phyloP scores from a whole-genome alignment of 2,113 vertebrate genomes.

The Bagarius yarrelli region DNA sequence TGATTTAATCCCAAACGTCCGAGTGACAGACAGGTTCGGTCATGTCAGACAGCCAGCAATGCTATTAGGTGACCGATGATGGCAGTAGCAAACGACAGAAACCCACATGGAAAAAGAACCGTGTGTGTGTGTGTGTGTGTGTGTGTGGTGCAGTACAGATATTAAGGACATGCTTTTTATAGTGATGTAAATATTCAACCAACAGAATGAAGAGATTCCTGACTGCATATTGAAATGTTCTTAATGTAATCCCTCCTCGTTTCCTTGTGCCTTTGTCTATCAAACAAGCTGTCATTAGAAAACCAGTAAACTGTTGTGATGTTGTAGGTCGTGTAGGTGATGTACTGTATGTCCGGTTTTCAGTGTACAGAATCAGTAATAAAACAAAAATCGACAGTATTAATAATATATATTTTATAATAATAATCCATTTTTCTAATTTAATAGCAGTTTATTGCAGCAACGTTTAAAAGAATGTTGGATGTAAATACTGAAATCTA shows the following conservation, averaged over 20 bases:
- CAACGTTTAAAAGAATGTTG: not conserved
- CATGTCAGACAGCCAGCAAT: not conserved
- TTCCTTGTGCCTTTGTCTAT: not conserved
- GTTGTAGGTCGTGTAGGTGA: too few species aligned
- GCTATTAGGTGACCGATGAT: not conserved
- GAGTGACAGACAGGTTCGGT: not conserved
- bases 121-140: not conserved
- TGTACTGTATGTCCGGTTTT: too few species aligned
- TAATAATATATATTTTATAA: too few species aligned
- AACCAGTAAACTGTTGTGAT: not conserved
- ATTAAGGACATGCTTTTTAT: not conserved
- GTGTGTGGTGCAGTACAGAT: not conserved
- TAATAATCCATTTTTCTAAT: too few species aligned
- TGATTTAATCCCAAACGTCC: not conserved
- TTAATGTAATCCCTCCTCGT: not conserved
- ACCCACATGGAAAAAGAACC: not conserved
- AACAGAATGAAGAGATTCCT: not conserved
- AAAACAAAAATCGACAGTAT: too few species aligned
- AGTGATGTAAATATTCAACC: not conserved
- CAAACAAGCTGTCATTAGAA: not conserved
- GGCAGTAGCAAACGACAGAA: not conserved
- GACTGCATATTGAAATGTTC: not conserved
- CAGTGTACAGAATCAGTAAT: not conserved
- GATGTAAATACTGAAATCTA: conserved; percentile 4
- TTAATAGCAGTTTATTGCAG: not conserved